These are phyloP conservation scores for Anticlea derivata DNA, from an alignment of 2,888 invertebrate species.

Conservation along the genomic window DNA sequence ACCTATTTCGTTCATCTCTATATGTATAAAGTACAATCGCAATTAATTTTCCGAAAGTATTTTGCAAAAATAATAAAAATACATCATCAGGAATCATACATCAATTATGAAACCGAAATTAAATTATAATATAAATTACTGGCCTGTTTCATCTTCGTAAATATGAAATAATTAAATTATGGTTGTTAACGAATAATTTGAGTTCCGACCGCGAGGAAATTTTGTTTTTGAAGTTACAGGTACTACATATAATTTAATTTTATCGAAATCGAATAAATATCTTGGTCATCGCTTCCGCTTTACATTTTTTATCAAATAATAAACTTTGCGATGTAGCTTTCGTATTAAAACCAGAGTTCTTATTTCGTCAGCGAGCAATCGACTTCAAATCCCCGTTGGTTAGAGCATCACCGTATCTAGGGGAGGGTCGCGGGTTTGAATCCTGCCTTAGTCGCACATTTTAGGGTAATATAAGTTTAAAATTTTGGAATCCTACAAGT, in stretches of 20 bases:
- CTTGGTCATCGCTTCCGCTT: conserved; percentile 9
- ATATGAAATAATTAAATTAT: conserved; percentile 35
- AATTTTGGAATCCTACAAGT: too few species aligned
- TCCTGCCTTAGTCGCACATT: too few species aligned
- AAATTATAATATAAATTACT: conserved; percentile 39
- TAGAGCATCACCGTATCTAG: too few species aligned
- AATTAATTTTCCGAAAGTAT: too few species aligned
- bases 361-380: too few species aligned
- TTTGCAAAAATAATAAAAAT: conserved; percentile 16
- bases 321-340: background rate
- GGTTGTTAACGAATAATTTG: conserved; percentile 45
- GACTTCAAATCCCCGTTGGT: too few species aligned
- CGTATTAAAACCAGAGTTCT: too few species aligned
- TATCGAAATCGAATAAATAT: conserved; percentile 34
- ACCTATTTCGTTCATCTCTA: too few species aligned
- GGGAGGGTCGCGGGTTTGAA: too few species aligned
- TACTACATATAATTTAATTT: conserved; percentile 41
- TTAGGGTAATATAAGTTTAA: too few species aligned
- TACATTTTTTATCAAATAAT: background rate
- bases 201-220: conserved; percentile 35
- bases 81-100: conserved; percentile 30
- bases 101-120: conserved; percentile 34
- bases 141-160: conserved; percentile 28
- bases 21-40: too few species aligned
- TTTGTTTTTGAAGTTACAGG: conserved; percentile 37